Percentiles rank a stretch among this genome's conserved stretches.
phyloP scores from a whole-genome alignment of 2,888 invertebrate species.

The Zhengitettix transpicula region DNA sequence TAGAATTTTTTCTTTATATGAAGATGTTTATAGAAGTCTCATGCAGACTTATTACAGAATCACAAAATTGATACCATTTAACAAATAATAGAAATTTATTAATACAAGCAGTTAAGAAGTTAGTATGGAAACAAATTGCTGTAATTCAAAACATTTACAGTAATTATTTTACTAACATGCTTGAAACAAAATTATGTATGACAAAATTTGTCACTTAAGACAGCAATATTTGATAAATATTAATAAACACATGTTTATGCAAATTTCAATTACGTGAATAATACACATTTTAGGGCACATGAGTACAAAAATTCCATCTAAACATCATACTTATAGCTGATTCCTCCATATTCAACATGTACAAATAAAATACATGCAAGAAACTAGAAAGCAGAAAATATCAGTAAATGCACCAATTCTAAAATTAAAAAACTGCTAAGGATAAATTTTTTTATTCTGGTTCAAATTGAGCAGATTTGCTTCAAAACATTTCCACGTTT shows the following conservation, averaged over 20 bases:
- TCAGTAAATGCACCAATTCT: constrained; percentile 3
- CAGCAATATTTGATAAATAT: not conserved
- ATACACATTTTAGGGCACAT: not conserved
- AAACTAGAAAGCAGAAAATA: constrained; percentile 8
- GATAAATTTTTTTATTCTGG: too few species aligned
- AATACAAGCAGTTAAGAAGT: not conserved
- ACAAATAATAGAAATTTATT: too few species aligned
- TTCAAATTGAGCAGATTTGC: too few species aligned
- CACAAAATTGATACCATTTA: too few species aligned
- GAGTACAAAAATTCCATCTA: too few species aligned
- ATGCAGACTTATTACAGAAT: too few species aligned
- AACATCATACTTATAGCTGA: too few species aligned
- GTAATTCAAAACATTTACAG: constrained; percentile 4
- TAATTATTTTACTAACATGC: not conserved
- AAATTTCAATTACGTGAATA: not conserved
- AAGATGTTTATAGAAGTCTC: too few species aligned
- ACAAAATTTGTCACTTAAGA: not conserved
- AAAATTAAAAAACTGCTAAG: constrained; percentile 14
- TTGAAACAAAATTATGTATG: not conserved
- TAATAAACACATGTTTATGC: not conserved
- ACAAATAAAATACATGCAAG: constrained; percentile 5
- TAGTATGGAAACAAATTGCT: constrained; percentile 5
- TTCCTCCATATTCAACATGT: too few species aligned
- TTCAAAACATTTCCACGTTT: too few species aligned
- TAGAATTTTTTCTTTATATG: too few species aligned